Base-by-base conservation (phyloP, 1,140 invertebrate species). In the Lycorma delicatula region DNA sequence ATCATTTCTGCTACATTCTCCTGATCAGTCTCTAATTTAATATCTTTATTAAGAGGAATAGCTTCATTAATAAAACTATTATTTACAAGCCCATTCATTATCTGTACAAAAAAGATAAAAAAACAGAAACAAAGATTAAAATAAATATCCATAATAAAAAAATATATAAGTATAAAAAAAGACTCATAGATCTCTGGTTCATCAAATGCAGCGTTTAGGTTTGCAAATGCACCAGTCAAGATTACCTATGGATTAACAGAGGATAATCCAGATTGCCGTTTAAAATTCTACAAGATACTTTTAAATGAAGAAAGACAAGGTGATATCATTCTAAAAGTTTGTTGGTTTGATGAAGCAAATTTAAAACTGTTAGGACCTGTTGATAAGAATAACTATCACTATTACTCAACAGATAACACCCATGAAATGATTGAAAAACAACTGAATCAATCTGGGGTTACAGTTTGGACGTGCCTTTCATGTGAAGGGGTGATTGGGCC, bases 381-480 rank as follows among this genome's bases (percentile, higher is more conserved):
- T n/a, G 20, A 46, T 9, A 46, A 20, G 44, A 12, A 46, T 20
- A 46, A 46, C 44, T 46, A 20, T 46, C 7, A n/a, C 44, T 18
- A 46, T 46, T 46, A 46, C 44, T 46, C 44, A n/a, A n/a, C 20
- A n/a, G 44, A 46, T 46, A 46, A 46, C 20, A 12, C 7, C 12
- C 44, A 46, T 20, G 20, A n/a, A 46, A 46, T 20, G 20, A 46
- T 46, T 20, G 7, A 46, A 46, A 20, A 46, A 46, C 44, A 46
- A 20, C 7, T 46, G 44, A 46, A 46, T 46, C 44, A 46, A 46
- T 18, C 7, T 46, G 44, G 44, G 20, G 44, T 46, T n/a, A 46
- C 44, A 46, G 44, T 46, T 46, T 46, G 44, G 44, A 20, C 44
- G 12, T n/a, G 44, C 44, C 12, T 46, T 46, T 7, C 44, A 46